A percentile compares a stretch with the other conserved stretches of the same genome.
Conservation (phyloP, 2,113 vertebrate genomes). For the Xiphorhynchus elegans region DNA sequence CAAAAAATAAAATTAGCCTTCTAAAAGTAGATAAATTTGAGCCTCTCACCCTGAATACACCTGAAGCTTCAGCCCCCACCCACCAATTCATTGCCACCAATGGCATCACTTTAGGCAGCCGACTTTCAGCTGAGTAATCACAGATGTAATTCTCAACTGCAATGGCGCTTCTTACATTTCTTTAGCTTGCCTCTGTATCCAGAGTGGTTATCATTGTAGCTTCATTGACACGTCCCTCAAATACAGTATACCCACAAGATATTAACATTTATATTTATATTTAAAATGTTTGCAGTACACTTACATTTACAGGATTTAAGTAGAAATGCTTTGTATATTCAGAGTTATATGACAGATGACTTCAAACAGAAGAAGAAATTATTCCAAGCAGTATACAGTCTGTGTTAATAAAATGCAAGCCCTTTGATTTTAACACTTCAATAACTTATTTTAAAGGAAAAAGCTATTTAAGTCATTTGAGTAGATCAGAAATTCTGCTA, state of each 20-base stretch:
- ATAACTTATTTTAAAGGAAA: not conserved
- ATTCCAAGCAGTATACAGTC: not conserved
- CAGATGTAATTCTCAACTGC: not conserved
- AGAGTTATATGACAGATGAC: not conserved
- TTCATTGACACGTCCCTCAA: not conserved
- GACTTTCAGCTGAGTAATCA: not conserved
- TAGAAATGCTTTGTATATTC: not conserved
- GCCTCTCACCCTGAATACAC: not conserved
- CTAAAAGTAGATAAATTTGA: not conserved
- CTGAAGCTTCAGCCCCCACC: not conserved
- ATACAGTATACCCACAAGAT: not conserved
- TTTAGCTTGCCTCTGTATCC: not conserved
- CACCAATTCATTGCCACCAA: not conserved
- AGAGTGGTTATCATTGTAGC: not conserved
- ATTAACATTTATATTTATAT: not conserved
- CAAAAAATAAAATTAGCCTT: not conserved
- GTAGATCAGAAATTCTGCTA: slow-evolving; percentile 8
- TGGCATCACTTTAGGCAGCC: not conserved
- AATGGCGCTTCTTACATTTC: not conserved
- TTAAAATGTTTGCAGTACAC: not conserved
- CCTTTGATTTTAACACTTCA: slow-evolving; percentile 9
- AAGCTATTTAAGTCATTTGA: not conserved
- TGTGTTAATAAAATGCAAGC: not conserved
- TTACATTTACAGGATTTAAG: not conserved
- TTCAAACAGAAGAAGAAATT: not conserved